Evolutionary conservation across 2,113 vertebrate species (phyloP).

Genomic region (Rissa tridactyla): DNA sequence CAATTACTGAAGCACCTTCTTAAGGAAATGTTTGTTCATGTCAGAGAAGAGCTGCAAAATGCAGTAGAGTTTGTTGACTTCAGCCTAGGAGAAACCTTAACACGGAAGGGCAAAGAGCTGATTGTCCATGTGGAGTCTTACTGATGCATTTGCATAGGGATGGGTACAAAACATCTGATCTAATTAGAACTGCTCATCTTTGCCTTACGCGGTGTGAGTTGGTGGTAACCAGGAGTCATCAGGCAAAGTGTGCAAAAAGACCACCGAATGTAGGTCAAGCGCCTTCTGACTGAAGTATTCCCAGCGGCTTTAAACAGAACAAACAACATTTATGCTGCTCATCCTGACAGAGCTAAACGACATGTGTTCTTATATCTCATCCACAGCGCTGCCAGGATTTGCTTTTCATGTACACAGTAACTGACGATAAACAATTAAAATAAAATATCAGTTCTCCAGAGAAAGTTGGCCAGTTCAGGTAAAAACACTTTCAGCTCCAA

Average conservation of each 20-base stretch:
- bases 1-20: background rate
- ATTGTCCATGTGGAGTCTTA: background rate
- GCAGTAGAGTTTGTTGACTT: background rate
- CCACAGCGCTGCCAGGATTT: background rate
- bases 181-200: background rate
- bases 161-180: background rate
- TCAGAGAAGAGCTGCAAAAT: background rate
- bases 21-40: background rate
- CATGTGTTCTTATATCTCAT: background rate
- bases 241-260: background rate
- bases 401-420: background rate
- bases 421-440: background rate
- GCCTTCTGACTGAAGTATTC: background rate
- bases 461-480: background rate
- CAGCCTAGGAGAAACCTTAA: slow-evolving; percentile 5
- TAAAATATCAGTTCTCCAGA: slow-evolving; percentile 17
- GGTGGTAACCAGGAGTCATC: background rate
- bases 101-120: background rate
- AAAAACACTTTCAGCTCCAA: background rate
- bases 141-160: slow-evolving; percentile 10
- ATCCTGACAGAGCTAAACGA: background rate
- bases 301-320: background rate
- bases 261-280: background rate
- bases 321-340: background rate
- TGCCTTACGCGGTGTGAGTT: background rate